phyloP scores from a whole-genome alignment of 2,888 invertebrate genomes.

The Morpho achilles region DNA sequence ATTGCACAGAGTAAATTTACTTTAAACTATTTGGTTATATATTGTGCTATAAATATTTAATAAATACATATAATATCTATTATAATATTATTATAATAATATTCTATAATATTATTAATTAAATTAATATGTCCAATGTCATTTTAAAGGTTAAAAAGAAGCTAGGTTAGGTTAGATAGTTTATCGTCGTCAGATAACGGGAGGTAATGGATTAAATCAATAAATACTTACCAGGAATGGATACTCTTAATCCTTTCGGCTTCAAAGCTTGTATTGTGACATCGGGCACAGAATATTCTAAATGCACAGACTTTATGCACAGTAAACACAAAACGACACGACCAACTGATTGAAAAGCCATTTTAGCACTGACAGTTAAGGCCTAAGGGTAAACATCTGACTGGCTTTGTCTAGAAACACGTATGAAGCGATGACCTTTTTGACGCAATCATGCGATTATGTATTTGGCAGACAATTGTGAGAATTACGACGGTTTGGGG shows the following conservation, averaged over 20 bases:
- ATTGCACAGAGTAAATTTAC: too few species aligned
- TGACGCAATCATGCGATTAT: too few species aligned
- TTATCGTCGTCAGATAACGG: not conserved
- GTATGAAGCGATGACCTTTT: too few species aligned
- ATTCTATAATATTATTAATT: too few species aligned
- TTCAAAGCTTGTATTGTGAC: slow-evolving; percentile 74
- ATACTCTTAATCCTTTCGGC: slow-evolving; percentile 79
- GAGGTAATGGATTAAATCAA: not conserved
- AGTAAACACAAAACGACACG: slow-evolving; percentile 23
- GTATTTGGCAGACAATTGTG: too few species aligned
- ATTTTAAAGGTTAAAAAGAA: not conserved
- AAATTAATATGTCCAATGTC: not conserved
- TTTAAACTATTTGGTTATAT: too few species aligned
- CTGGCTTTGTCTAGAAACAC: too few species aligned
- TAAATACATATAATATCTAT: too few species aligned
- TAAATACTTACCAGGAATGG: slow-evolving; percentile 74
- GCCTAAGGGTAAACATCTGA: too few species aligned
- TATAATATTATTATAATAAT: too few species aligned
- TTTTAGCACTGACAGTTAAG: slow-evolving; percentile 34
- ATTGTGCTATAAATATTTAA: too few species aligned
- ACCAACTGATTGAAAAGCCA: slow-evolving; percentile 14
- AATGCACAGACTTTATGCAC: slow-evolving; percentile 15
- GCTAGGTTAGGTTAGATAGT: not conserved
- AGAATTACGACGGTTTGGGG: too few species aligned
- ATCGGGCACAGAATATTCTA: slow-evolving; percentile 53